Evolutionary conservation across 2,888 invertebrate species (phyloP), one percentile per base, ranked within the genome.

Genomic region (Odontomyia ornata): DNA sequence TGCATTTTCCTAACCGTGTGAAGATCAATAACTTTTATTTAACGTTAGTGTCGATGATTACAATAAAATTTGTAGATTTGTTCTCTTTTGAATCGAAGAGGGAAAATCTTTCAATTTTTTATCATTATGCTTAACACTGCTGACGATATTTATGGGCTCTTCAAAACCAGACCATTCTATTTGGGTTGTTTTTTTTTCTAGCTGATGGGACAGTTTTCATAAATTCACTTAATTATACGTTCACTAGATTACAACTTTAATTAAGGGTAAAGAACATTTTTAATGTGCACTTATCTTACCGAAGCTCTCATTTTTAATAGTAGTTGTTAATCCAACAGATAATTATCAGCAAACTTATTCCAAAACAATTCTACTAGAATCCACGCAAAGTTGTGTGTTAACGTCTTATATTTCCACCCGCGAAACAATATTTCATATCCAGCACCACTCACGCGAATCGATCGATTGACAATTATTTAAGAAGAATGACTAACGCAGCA

Each of bases 211-310:
- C n/a, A n/a, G n/a, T n/a, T n/a, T n/a, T n/a, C n/a, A n/a, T n/a
- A n/a, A n/a, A n/a, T n/a, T n/a, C n/a, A n/a, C n/a, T n/a, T n/a
- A n/a, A n/a, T 43, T 43, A 13, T 43, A 43, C 13, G 43, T 43
- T 43, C 13, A 13, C n/a, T n/a, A n/a, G n/a, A n/a, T n/a, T n/a
- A 52, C 4, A 52, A 13, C 15, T n/a, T 52, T 13, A 60, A 60
- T 60, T 7, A 64, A 28, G 28, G 7, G 30, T 64, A 28, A 25
- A n/a, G n/a, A n/a, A 28, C 64, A 64, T 28, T 64, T 64, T 64
- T 23, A 15, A 64, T 64, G 18, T 28, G 3, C 30, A 60, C 25
- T 23, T 25, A 27, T 64, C 64, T 64, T 64, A 64, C 64, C 64
- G 30, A 28, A 13, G 15, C 11, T 64, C n/a, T 64, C 64, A 64